Percentiles rank a stretch among this genome's conserved stretches.
Evolutionary conservation across 2,113 vertebrate species (phyloP).

Genomic region (Syrrhaptes paradoxus): DNA sequence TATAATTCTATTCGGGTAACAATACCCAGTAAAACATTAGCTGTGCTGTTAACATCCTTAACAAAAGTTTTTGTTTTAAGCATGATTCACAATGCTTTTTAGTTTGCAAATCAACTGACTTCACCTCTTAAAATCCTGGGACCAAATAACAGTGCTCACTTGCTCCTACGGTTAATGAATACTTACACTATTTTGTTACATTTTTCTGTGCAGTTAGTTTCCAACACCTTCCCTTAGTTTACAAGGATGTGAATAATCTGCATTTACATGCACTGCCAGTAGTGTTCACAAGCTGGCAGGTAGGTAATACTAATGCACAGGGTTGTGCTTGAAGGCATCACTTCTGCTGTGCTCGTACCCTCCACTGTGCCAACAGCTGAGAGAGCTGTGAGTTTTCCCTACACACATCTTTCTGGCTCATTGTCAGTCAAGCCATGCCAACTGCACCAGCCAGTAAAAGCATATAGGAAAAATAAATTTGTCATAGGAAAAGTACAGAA

Average conservation of each 20-base stretch:
- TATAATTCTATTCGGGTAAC: not conserved
- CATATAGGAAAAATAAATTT: slow-evolving; percentile 84
- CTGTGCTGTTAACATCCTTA: not conserved
- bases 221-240: slow-evolving; percentile 5
- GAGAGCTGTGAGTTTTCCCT: slow-evolving; percentile 65
- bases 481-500: slow-evolving; percentile 79
- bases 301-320: slow-evolving; percentile 15
- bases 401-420: slow-evolving; percentile 75
- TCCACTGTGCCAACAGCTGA: slow-evolving; percentile 57
- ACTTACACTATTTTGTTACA: not conserved
- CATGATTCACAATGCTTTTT: not conserved
- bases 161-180: not conserved
- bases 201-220: not conserved
- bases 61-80: not conserved
- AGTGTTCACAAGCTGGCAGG: slow-evolving; percentile 30
- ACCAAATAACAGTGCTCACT: not conserved
- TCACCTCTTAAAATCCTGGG: not conserved
- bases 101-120: not conserved
- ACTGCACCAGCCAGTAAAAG: slow-evolving; percentile 76
- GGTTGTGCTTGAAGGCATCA: slow-evolving; percentile 50
- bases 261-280: slow-evolving; percentile 2
- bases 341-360: slow-evolving; percentile 56
- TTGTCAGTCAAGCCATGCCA: slow-evolving; percentile 75
- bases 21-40: not conserved
- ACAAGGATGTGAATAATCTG: not conserved